Evolutionary conservation across 2,797 vertebrate genomes (phyloP).

Genomic region (Danio albolineatus): DNA sequence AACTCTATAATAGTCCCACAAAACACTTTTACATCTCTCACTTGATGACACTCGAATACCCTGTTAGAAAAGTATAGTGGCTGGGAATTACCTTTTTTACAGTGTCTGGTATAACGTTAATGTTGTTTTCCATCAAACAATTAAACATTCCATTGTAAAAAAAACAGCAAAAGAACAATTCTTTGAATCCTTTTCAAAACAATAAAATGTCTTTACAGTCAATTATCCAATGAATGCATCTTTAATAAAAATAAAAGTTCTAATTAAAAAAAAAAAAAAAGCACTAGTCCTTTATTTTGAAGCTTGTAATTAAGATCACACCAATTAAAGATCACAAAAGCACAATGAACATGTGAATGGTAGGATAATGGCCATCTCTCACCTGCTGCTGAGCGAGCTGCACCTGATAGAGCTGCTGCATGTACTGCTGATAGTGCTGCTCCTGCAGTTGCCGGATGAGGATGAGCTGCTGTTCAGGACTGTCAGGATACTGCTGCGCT

Average conservation of each 20-base stretch:
- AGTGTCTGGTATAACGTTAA: no score
- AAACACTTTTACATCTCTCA: no score
- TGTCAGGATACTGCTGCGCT: slow-evolving; percentile 97
- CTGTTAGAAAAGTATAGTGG: no score
- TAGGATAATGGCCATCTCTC: slow-evolving; percentile 20
- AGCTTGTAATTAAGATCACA: background rate
- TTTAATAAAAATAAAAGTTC: background rate
- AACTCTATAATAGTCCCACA: no score
- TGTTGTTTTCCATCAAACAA: no score
- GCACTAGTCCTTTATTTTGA: background rate
- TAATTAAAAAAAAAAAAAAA: no score
- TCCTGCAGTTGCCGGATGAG: slow-evolving; percentile 98
- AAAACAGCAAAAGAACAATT: no score
- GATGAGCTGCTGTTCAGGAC: slow-evolving; percentile 93
- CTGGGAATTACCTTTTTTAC: no score
- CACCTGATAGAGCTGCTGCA: slow-evolving; percentile 99
- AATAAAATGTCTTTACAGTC: no score
- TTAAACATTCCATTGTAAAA: no score
- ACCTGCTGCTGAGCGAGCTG: slow-evolving; percentile 99
- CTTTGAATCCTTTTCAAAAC: no score
- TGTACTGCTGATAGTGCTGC: slow-evolving; percentile 99
- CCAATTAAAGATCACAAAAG: background rate
- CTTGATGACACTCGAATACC: no score
- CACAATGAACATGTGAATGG: background rate
- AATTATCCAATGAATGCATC: background rate